These are phyloP conservation scores for Hyla sarda DNA, from an alignment of 2,113 vertebrate species.

Conservation along the genomic window DNA sequence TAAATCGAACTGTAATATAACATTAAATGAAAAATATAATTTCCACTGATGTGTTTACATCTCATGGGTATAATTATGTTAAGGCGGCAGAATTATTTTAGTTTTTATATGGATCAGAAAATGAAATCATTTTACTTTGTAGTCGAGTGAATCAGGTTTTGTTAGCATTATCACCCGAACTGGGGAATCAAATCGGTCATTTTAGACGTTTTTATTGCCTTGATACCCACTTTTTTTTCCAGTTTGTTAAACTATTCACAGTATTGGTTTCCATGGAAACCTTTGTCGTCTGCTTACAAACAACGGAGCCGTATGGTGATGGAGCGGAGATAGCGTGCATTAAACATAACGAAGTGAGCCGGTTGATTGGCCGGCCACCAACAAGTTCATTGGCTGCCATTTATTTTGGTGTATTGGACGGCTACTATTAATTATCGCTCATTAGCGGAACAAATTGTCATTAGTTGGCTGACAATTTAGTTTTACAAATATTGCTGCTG, in stretches of 20 bases:
- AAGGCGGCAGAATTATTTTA: slow-evolving; percentile 35
- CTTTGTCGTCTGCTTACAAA: slow-evolving; percentile 29
- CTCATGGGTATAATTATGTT: slow-evolving; percentile 54
- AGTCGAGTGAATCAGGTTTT: slow-evolving; percentile 28
- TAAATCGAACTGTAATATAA: slow-evolving; percentile 54
- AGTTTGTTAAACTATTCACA: slow-evolving; percentile 21
- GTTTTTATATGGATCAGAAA: not conserved
- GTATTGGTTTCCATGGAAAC: slow-evolving; percentile 44
- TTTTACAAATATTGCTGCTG: slow-evolving; percentile 12
- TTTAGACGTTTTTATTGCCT: slow-evolving; percentile 54
- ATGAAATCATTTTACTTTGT: slow-evolving; percentile 7
- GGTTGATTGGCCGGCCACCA: slow-evolving; percentile 22
- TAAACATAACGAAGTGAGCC: slow-evolving; percentile 29
- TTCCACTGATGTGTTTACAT: slow-evolving; percentile 49
- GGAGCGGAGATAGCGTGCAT: slow-evolving; percentile 40
- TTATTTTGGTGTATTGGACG: slow-evolving; percentile 16
- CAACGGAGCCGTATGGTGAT: slow-evolving; percentile 22
- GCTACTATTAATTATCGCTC: slow-evolving; percentile 39
- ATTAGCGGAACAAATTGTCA: slow-evolving; percentile 26
- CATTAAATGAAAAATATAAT: slow-evolving; percentile 58
- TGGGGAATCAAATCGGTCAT: slow-evolving; percentile 39
- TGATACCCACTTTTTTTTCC: slow-evolving; percentile 18
- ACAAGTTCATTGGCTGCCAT: slow-evolving; percentile 38
- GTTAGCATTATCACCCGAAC: not conserved
- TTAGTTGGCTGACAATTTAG: not conserved